Evolutionary conservation across 2,797 vertebrate genomes (phyloP), one percentile per base, ranked within the genome.

Genomic region (Acestrorhynchus altus): DNA sequence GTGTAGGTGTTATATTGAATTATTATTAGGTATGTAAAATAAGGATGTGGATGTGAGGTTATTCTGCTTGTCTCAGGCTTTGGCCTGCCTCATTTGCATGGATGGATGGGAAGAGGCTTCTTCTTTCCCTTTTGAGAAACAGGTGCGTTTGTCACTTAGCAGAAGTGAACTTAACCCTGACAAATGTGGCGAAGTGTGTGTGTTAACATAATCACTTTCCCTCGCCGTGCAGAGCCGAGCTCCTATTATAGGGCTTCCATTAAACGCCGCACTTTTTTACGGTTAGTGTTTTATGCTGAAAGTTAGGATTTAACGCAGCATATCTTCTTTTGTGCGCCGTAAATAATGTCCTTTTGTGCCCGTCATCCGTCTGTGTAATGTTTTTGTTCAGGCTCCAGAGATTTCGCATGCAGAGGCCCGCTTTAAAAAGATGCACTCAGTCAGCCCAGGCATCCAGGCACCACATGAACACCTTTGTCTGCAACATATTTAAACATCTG

Each of bases 111-210:
- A 46, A 77, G 49, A 77, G 24, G 47, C 67, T 52, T 66, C 68
- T 77, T 75, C 39, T 74, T 83, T 59, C 74, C 60, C 76, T 63
- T 74, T 60, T 74, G 26, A 69, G 65, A 83, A 83, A 65, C 66
- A 80, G 78, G 52, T 80, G 78, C 64, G 51, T 79, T 79, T 72
- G 63, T 77, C 61, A 69, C 70, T 80, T 80, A 80, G 70, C 70
- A 83, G 74, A 75, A 83, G 75, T 83, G 78, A 6, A 64, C 54
- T 70, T 69, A 61, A 54, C 51, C 52, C 59, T 66, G 67, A 76
- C 60, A 44, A 72, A 59, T 78, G 82, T 64, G 75, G 54, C 73
- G 28, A 24, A 35, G 46, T 59, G 80, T 70, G 68, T 81, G 52
- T 69, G 57, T 77, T 35, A 59, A 22, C 46, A 18, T 74, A 71